Conservation (phyloP, 2,888 invertebrate genomes). For the Mythimna impura region DNA sequence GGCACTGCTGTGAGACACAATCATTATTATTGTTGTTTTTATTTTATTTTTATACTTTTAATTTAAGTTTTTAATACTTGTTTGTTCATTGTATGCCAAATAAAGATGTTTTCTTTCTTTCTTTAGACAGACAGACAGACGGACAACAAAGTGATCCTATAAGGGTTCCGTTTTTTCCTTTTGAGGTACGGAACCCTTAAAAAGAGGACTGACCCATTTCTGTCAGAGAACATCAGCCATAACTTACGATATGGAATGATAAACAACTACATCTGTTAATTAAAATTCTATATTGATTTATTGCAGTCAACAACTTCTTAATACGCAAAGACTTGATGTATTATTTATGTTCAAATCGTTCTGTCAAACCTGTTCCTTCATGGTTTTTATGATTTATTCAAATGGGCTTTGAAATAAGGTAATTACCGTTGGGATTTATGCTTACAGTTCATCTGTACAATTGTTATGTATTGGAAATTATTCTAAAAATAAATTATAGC, state of each 20-base stretch:
- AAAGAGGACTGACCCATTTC: constrained; percentile 14
- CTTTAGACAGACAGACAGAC: too few species aligned
- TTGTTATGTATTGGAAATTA: neutral
- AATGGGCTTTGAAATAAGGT: constrained; percentile 26
- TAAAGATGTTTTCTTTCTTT: too few species aligned
- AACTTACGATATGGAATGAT: constrained; percentile 12
- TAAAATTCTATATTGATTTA: constrained; percentile 53
- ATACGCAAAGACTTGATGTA: constrained; percentile 33
- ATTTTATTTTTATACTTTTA: too few species aligned
- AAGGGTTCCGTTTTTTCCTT: too few species aligned
- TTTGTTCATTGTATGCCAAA: too few species aligned
- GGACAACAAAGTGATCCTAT: too few species aligned
- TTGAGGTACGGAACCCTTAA: too few species aligned
- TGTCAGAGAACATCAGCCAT: constrained; percentile 15
- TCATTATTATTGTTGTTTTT: too few species aligned
- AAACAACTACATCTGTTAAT: constrained; percentile 34
- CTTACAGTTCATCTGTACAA: constrained; percentile 11
- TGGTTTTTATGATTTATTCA: constrained; percentile 31
- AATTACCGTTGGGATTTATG: constrained; percentile 45
- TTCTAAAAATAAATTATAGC: neutral
- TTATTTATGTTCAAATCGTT: constrained; percentile 36
- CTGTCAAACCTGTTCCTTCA: constrained; percentile 26
- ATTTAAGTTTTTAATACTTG: too few species aligned
- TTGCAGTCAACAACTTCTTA: constrained; percentile 40
- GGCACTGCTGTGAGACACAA: too few species aligned